Percentiles rank a stretch among this genome's conserved stretches.
Evolutionary conservation across 1,140 invertebrate species (phyloP).

Genomic region (Drosophila bocqueti): DNA sequence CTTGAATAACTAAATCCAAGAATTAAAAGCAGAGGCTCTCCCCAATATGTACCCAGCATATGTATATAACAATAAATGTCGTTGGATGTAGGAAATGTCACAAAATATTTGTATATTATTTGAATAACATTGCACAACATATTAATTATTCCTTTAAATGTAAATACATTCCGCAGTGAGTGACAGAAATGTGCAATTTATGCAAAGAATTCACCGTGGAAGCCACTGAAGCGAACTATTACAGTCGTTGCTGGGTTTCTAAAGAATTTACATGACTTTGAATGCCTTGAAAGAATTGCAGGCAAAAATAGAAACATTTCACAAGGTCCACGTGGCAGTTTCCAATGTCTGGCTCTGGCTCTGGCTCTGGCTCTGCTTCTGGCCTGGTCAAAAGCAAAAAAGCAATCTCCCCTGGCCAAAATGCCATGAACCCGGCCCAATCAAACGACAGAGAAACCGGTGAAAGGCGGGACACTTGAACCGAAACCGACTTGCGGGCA

Average conservation of each 20-base stretch:
- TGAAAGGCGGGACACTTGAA: conserved; percentile 35
- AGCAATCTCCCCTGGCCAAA: conserved; percentile 28
- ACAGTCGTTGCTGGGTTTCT: neutral
- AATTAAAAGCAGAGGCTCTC: too few relatives aligned
- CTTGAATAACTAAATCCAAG: neutral
- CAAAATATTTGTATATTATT: neutral
- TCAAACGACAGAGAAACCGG: conserved; percentile 33
- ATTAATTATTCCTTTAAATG: conserved; percentile 1
- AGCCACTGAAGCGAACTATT: conserved; percentile 3
- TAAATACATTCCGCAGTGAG: conserved; percentile 1
- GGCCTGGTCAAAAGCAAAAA: conserved; percentile 18
- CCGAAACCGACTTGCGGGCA: conserved; percentile 14
- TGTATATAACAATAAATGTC: neutral
- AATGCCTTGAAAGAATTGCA: conserved; percentile 21
- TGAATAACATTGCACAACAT: neutral
- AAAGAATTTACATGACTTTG: conserved; percentile 26
- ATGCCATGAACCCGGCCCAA: conserved; percentile 34
- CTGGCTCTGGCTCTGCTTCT: neutral
- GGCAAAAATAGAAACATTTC: conserved; percentile 37
- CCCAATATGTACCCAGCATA: neutral
- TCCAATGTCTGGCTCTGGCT: conserved; percentile 3
- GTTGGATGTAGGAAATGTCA: neutral
- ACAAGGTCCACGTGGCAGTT: conserved; percentile 18
- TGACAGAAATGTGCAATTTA: conserved; percentile 1
- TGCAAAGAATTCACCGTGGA: conserved; percentile 1